Conservation (phyloP, 2,888 invertebrate genomes). For the Diadromus collaris region DNA sequence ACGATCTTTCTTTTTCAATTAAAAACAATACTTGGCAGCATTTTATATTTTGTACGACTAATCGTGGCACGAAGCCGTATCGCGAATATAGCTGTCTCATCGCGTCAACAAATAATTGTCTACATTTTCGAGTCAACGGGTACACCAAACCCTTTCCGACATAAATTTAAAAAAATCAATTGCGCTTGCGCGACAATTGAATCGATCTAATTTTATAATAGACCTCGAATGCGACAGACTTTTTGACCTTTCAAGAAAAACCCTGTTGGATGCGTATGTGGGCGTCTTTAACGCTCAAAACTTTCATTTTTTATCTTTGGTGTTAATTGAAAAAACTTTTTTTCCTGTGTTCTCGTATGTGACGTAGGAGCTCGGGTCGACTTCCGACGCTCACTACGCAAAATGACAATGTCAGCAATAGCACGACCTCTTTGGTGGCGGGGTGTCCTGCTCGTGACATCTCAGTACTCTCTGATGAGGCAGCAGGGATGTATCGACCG, state of each 20-base stretch:
- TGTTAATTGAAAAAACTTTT: background rate
- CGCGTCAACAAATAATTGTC: slow-evolving; percentile 20
- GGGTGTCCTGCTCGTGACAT: slow-evolving; percentile 71
- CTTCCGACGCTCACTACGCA: slow-evolving; percentile 55
- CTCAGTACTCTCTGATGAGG: slow-evolving; percentile 75
- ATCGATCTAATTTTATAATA: background rate
- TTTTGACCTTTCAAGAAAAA: slow-evolving; percentile 40
- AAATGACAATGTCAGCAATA: slow-evolving; percentile 73
- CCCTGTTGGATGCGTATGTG: slow-evolving; percentile 32
- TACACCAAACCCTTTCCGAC: background rate
- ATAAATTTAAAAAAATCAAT: background rate
- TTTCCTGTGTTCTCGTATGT: background rate
- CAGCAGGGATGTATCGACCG: slow-evolving; percentile 85
- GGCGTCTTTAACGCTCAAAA: slow-evolving; percentile 18
- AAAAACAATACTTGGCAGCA: slow-evolving; percentile 47
- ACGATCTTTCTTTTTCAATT: background rate
- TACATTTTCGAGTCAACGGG: slow-evolving; percentile 2
- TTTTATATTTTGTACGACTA: slow-evolving; percentile 14
- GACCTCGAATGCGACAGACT: slow-evolving; percentile 15
- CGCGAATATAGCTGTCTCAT: slow-evolving; percentile 30
- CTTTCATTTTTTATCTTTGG: slow-evolving; percentile 13
- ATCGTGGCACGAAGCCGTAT: background rate
- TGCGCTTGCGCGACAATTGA: background rate
- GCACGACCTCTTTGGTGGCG: slow-evolving; percentile 68
- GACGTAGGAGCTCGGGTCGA: slow-evolving; percentile 10